Base-by-base conservation (phyloP, 2,797 vertebrate genomes). In the Epinephelus awoara region DNA sequence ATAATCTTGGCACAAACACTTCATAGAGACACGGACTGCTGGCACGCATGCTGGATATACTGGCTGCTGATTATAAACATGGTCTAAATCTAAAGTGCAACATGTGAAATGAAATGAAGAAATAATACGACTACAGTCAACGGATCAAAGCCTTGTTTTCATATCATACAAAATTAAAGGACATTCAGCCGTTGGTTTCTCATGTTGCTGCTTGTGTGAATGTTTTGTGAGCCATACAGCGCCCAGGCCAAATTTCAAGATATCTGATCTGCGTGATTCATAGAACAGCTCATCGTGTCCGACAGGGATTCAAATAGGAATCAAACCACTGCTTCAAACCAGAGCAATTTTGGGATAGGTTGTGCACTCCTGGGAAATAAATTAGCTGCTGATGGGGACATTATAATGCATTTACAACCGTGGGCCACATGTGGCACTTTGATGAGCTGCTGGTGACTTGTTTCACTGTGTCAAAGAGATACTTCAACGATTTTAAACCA, bases 371-470 rank as follows among this genome's bases (percentile, higher is more conserved):
- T 77, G 58, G 77, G 69, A 84, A 68, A 54, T 72, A 61, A 73
- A 85, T 77, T 5, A 61, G 44, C 40, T 27, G 6, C 44, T 78
- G 62, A 79, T 73, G 52, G 67, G 67, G 6, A 68, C 82, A 50
- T 51, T 2, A 74, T 74, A 0, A 81, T 79, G 81, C 73, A 80
- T 89, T 85, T 69, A 74, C 40, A 73, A 58, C 25, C 27, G 8
- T 17, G 6, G 27, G 34, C 21, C 51, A 69, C 38, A 29, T 21
- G 38, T 66, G 62, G 17, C 47, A 29, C 11, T 69, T 34, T 25
- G 6, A 63, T 38, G 55, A 68, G 38, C 29, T 54, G 27, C 19
- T 12, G 44, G 8, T 4, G 57, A 12, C 15, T 34, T 34, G 29
- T 61, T 65, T 14, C 25, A 17, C 3, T 2, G 21, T 15, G 2